phyloP scores from a whole-genome alignment of 2,113 vertebrate species.

The Passer montanus region DNA sequence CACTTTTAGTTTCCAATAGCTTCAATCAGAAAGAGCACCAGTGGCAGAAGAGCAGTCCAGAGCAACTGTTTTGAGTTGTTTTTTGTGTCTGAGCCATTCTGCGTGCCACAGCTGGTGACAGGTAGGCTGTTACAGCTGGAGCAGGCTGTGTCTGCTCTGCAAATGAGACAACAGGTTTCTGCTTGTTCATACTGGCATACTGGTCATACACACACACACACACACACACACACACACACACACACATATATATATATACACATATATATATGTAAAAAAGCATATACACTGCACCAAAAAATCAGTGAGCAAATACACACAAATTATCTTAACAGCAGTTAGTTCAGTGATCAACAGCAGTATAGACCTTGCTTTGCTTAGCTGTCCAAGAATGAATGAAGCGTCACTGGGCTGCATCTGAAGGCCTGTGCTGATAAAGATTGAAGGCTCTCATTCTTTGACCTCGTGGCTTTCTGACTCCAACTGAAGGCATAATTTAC shows the following conservation, averaged over 20 bases:
- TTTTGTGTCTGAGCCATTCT: not conserved
- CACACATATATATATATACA: too few relatives aligned
- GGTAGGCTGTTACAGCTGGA: not conserved
- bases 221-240: too few relatives aligned
- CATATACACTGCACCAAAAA: not conserved
- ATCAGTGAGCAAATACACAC: not conserved
- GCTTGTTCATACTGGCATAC: not conserved
- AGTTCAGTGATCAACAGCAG: not conserved
- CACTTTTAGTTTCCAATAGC: not conserved
- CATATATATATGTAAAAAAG: too few relatives aligned
- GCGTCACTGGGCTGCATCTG: not conserved
- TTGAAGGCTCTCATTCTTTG: not conserved
- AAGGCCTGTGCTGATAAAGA: not conserved
- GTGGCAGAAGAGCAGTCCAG: not conserved
- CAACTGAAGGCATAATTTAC: not conserved
- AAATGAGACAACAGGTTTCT: not conserved
- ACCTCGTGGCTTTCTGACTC: not conserved
- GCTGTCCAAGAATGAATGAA: not conserved
- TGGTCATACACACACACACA: too few relatives aligned
- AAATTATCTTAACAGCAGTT: not conserved
- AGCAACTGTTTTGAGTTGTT: not conserved
- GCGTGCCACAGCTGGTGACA: not conserved
- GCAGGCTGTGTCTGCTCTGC: not conserved
- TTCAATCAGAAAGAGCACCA: not conserved
- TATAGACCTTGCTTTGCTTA: not conserved